Evolutionary conservation across 1,140 invertebrate genomes (phyloP), one percentile per base, ranked within the genome.

Genomic region (Limonius californicus): DNA sequence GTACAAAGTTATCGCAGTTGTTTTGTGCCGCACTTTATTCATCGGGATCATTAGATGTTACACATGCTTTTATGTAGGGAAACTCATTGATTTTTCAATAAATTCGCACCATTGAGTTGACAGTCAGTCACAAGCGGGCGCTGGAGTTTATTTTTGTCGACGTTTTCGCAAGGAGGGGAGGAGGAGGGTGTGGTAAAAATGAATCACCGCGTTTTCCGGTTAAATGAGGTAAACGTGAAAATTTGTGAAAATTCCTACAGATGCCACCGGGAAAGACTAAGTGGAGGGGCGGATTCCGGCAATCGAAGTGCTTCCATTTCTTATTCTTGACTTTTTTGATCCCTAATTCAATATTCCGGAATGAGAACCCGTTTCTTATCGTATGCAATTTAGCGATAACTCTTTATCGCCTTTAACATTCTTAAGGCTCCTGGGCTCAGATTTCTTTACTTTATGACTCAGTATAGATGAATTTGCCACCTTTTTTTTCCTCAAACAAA

Each of bases 261-360:
- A 6, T 50, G 45, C 45, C 45, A 50, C 45, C 14, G 16, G 45
- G 20, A 50, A 45, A 50, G 45, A 50, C 6, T 50, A 50, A 50
- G 45, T 50, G 16, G 45, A 15, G 45, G 45, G 45, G 45, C 45
- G 45, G 45, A 50, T 50, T 50, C 45, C 45, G 20, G 45, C 45
- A 50, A 50, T 50, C 45, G 45, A 50, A 50, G 45, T 50, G n/a
- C 20, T 50, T 14, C 45, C 16, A 50, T 19, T 50, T 21, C 45
- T 50, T 50, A 50, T 50, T 50, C 45, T 50, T 18, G 45, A 50
- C 45, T 50, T 50, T 50, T 50, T 50, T 50, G 45, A 50, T 50
- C 45, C 16, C 14, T 50, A 50, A 50, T 50, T 50, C 16, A 50
- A 50, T 50, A 50, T 50, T 50, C 45, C 14, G 15, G 14, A 50